Base-by-base conservation (phyloP, 2,113 vertebrate species). In the rabbit (Oryctolagus cuniculus) region DNA sequence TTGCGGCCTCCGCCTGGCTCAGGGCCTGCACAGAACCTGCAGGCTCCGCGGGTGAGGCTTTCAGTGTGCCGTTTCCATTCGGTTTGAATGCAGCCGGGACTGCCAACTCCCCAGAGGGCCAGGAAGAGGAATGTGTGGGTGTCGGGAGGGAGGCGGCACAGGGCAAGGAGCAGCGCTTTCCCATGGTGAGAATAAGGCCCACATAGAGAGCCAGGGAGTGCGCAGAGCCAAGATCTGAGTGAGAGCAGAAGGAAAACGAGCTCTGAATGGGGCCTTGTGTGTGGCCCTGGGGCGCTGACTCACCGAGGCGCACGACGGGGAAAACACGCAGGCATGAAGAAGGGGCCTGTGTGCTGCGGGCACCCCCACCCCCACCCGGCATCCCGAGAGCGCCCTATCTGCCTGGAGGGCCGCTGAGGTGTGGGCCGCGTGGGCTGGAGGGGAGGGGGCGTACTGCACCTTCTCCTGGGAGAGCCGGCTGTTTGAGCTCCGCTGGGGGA, bases 201-300 rank as follows among this genome's bases (percentile, higher is more conserved):
- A 51, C 84, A 93, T 12, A 95, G 91, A 96, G 70, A 91, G 36
- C 1, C 69, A 34, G 75, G 36, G 51, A 4, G 92, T 7, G 58
- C 55, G 75, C 25, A 72, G 69, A 24, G 96, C 94, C 92, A 93
- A 93, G 95, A 79, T 69, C 70, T 27, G 79, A 69, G 92, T 24
- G 29, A 53, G 73, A 55, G 96, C 89, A 74, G 67, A 49, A 85
- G 96, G 86, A 87, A 94, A 93, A 12, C 0, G 89, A 96, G 88
- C 75, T 61, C 70, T 96, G 96, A 97, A 97, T 96, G 66, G 94
- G 44, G 96, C 94, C 96, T 96, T 97, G 96, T 97, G 94, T 91
- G 94, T 87, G 89, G 94, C 92, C 90, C 82, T 9, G 66, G 29
- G 86, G 55, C 63, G 79, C 94, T 95, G 96, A 94, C 93, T 98